A percentile compares a stretch with the other conserved stretches of the same genome.
phyloP scores from a whole-genome alignment of 2,888 invertebrate genomes.

The Cephus spinipes region DNA sequence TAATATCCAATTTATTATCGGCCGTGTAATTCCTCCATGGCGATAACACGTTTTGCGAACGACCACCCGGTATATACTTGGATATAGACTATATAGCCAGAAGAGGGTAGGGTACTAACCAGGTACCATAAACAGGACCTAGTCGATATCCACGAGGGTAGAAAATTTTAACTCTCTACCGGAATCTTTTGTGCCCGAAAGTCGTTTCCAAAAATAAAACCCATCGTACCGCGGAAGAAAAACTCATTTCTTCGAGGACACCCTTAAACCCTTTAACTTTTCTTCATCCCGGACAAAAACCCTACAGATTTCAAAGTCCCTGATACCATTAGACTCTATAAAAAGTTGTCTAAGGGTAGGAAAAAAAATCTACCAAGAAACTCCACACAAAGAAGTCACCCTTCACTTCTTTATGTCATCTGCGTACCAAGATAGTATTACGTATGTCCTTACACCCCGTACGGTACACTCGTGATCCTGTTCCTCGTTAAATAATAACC shows the following conservation, averaged over 20 bases:
- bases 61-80: background rate
- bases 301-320: background rate
- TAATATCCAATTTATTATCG: background rate
- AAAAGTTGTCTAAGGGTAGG: background rate
- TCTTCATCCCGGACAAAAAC: background rate
- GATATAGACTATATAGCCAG: background rate
- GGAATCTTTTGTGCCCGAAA: background rate
- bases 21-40: background rate
- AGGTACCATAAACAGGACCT: background rate
- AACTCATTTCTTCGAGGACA: background rate
- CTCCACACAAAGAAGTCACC: background rate
- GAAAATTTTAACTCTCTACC: background rate
- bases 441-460: background rate
- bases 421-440: background rate
- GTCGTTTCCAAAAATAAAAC: background rate
- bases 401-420: background rate
- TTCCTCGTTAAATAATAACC: background rate
- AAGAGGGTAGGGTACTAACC: background rate
- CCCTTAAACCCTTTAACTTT: background rate
- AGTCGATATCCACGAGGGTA: background rate
- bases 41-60: background rate
- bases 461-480: background rate
- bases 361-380: background rate
- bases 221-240: background rate
- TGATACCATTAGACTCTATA: background rate